Percentiles rank a stretch among this genome's conserved stretches.
Conservation (phyloP, 2,113 vertebrate species). For the Okapia johnstoni region DNA sequence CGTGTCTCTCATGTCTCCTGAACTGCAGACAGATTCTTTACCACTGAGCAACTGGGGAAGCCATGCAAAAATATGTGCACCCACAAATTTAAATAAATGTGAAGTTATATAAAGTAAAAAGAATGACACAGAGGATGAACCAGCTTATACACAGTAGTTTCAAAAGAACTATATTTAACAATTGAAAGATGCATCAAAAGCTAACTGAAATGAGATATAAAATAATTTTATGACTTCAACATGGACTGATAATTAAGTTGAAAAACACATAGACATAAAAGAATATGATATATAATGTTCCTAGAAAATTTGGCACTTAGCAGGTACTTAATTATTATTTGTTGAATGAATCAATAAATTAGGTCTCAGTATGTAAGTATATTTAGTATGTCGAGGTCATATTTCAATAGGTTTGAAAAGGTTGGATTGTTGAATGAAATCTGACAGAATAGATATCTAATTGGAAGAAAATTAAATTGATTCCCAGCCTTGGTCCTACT, state of each 20-base stretch:
- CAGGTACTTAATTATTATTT: neutral
- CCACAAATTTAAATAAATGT: neutral
- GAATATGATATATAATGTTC: neutral
- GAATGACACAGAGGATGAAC: neutral
- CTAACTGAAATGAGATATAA: neutral
- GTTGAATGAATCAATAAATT: neutral
- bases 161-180: neutral
- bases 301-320: neutral
- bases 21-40: neutral
- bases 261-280: neutral
- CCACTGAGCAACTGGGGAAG: neutral
- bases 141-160: neutral
- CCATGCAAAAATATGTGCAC: neutral
- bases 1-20: neutral
- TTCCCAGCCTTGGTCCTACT: neutral
- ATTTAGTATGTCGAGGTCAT: neutral
- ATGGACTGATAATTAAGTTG: neutral
- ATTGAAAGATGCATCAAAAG: neutral
- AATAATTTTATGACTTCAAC: neutral
- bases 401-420: neutral
- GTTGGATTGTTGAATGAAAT: neutral
- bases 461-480: neutral
- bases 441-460: neutral
- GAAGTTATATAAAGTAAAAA: neutral
- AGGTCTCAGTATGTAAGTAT: neutral